Evolutionary conservation across 30 jellyfish, hydroid and myxozoan species (phyloP), one percentile per base, ranked within the genome.

Genomic region (Hydractinia symbiolongicarpus): DNA sequence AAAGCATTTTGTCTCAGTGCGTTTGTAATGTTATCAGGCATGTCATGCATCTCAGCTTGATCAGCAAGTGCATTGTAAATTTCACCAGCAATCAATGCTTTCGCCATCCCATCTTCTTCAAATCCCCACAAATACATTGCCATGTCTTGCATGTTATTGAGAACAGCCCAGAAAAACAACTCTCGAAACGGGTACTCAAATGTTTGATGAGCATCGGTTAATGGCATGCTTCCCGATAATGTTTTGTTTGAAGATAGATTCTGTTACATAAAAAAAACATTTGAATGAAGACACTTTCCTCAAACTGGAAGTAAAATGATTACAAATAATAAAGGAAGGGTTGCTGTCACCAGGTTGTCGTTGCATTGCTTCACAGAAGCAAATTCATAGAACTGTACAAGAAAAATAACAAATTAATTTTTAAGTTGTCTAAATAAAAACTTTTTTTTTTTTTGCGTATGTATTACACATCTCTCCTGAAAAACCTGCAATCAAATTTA

Each of bases 141-240:
- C 96, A 83, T 83, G 50, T 87, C 87, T 55, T 84, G 96, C 95
- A 83, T 87, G 81, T 88, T 88, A 62, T 78, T 82, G 5, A 93
- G 82, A 49, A 93, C 89, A 7, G 98, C 96, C 95, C 95, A 93
- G 40, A 93, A 53, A 67, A 93, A 93, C 74, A 93, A 76, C 64
- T 87, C 88, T 55, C 79, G 69, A 78, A 81, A 90, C 2, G 97
- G 95, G 10, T 71, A 68, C 7, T 53, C 61, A 50, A 83, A 83
- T 57, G 84, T 54, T 56, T 83, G 74, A n/a, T 64, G 52, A 44
- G 40, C 40, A 9, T 64, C 17, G 19, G 4, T 64, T 13, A 64
- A 6, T 64, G 19, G 52, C 4, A 64, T 64, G 40, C 17, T 64
- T n/a, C 40, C 40, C 0, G 74, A 64, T 64, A 51, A 13, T 64